These are phyloP conservation scores for Drosophila barbarae DNA, from an alignment of 2,888 invertebrate genomes.

Conservation along the genomic window DNA sequence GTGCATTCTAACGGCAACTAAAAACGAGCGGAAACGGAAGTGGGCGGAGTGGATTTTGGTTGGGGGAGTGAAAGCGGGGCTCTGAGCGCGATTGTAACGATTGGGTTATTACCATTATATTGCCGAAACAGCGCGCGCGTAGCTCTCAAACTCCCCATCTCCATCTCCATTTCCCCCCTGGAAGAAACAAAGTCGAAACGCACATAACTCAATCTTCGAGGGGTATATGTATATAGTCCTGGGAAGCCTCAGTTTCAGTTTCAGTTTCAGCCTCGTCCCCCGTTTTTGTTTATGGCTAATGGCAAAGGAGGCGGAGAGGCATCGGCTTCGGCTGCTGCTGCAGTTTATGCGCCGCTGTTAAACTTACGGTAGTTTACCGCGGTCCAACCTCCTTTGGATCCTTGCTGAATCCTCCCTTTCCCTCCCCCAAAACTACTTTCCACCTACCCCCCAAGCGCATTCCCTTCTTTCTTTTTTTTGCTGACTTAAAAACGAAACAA, in stretches of 20 bases:
- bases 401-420: neutral
- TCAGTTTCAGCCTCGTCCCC: conserved; percentile 11
- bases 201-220: conserved; percentile 78
- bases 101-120: conserved; percentile 78
- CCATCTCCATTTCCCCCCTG: neutral
- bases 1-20: conserved; percentile 71
- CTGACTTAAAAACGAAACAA: conserved; percentile 72
- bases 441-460: conserved; percentile 5
- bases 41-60: neutral
- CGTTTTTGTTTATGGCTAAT: conserved; percentile 66
- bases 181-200: conserved; percentile 72
- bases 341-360: conserved; percentile 70
- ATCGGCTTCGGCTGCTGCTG: conserved; percentile 38
- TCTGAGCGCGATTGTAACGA: conserved; percentile 61
- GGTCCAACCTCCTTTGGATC: conserved; percentile 10
- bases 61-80: conserved; percentile 42
- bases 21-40: conserved; percentile 54
- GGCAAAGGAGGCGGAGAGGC: conserved; percentile 28
- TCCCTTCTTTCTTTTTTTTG: neutral
- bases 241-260: neutral
- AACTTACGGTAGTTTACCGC: conserved; percentile 73
- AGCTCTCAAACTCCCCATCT: conserved; percentile 4
- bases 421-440: neutral
- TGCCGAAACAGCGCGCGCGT: conserved; percentile 70
- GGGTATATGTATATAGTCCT: conserved; percentile 41